Percentiles rank a stretch among this genome's conserved stretches.
phyloP scores from a whole-genome alignment of 2,888 invertebrate species.

The Microctonus hyperodae region DNA sequence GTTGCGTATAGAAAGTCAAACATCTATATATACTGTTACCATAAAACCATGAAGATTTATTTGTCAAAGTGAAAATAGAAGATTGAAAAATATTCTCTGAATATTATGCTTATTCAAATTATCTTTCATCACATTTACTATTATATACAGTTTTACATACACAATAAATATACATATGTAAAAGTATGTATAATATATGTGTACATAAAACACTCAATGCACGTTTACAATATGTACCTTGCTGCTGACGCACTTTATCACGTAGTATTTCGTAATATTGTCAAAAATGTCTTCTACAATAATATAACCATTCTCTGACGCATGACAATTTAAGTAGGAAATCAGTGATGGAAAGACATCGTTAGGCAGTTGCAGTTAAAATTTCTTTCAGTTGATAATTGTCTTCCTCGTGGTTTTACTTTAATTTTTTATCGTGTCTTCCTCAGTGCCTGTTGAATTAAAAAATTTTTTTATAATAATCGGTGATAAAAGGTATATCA shows the following conservation, averaged over 20 bases:
- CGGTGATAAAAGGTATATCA: no score
- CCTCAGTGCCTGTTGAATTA: not conserved
- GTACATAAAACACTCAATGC: not conserved
- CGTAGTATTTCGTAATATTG: constrained; percentile 17
- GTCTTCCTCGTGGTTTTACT: constrained; percentile 14
- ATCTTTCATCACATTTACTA: not conserved
- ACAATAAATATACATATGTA: not conserved
- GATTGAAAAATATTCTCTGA: not conserved
- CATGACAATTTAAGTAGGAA: not conserved
- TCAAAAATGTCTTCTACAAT: constrained; percentile 13
- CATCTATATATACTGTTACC: not conserved
- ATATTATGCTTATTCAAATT: not conserved
- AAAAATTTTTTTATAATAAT: no score
- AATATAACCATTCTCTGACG: not conserved
- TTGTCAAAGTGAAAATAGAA: constrained; percentile 8
- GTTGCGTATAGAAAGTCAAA: constrained; percentile 54
- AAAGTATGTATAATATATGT: no score
- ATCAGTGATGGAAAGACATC: constrained; percentile 7
- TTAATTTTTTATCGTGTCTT: not conserved
- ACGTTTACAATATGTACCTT: not conserved
- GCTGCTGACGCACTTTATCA: constrained; percentile 13
- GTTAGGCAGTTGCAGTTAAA: not conserved
- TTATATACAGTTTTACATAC: not conserved
- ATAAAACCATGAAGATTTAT: not conserved
- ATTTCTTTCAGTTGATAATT: constrained; percentile 1